Conservation (phyloP, 1,140 invertebrate species). For the Schlechtendalia chinensis region DNA sequence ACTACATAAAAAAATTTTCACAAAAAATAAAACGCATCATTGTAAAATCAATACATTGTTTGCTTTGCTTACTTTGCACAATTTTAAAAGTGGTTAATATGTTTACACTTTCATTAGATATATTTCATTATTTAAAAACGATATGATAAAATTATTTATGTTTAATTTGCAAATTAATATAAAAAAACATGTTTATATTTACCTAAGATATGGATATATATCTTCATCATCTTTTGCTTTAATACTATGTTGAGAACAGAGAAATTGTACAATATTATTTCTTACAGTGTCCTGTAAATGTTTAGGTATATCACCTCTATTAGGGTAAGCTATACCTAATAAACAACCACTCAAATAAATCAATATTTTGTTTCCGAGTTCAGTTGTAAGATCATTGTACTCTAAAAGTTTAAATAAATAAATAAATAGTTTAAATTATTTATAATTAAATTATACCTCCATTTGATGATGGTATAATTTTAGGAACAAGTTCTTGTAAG, state of each 20-base stretch:
- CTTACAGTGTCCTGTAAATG: slow-evolving; percentile 67
- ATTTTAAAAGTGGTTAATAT: too few relatives aligned
- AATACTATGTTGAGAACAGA: slow-evolving; percentile 64
- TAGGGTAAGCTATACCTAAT: slow-evolving; percentile 85
- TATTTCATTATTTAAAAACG: too few relatives aligned
- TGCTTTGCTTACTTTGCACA: too few relatives aligned
- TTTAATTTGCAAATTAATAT: neutral
- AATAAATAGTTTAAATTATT: neutral
- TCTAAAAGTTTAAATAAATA: slow-evolving; percentile 48
- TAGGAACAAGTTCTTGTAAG: slow-evolving; percentile 72
- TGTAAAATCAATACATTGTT: too few relatives aligned
- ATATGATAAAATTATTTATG: too few relatives aligned
- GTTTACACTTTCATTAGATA: too few relatives aligned
- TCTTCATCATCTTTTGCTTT: slow-evolving; percentile 66
- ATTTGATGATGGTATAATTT: slow-evolving; percentile 56
- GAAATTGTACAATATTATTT: slow-evolving; percentile 64
- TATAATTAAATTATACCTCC: slow-evolving; percentile 49
- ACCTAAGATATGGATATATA: slow-evolving; percentile 73
- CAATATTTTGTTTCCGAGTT: slow-evolving; percentile 83
- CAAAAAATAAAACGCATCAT: too few relatives aligned
- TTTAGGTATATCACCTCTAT: slow-evolving; percentile 68
- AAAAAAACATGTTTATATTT: slow-evolving; percentile 37
- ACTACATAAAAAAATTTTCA: too few relatives aligned
- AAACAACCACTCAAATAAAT: slow-evolving; percentile 93
- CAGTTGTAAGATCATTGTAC: slow-evolving; percentile 52